These are phyloP conservation scores for Coleophora flavipennella DNA, from an alignment of 2,888 invertebrate genomes.

Conservation along the genomic window DNA sequence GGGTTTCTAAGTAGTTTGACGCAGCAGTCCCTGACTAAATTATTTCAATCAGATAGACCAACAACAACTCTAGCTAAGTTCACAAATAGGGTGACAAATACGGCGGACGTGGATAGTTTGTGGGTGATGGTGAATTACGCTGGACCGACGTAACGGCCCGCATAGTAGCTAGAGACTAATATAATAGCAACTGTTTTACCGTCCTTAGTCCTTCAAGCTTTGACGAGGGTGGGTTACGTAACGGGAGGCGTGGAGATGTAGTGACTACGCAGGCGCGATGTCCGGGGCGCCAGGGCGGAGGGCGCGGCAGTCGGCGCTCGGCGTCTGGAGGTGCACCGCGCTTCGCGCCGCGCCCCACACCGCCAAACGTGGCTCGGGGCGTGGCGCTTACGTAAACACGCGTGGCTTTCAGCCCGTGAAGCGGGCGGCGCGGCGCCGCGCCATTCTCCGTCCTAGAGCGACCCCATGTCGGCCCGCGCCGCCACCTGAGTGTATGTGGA, in stretches of 20 bases:
- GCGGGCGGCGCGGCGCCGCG: constrained; percentile 58
- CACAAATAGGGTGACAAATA: no score
- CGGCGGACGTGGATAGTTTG: no score
- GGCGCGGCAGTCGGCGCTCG: constrained; percentile 67
- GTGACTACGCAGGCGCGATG: constrained; percentile 50
- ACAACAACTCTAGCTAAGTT: no score
- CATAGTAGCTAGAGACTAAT: no score
- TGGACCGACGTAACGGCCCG: no score
- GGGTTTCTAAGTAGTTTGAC: no score
- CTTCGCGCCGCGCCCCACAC: constrained; percentile 68
- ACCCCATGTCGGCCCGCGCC: constrained; percentile 64
- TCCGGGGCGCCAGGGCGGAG: constrained; percentile 32
- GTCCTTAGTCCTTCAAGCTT: constrained; percentile 20
- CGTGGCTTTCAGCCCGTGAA: constrained; percentile 44
- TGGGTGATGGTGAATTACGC: no score
- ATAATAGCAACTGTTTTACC: no score
- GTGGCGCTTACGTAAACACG: constrained; percentile 74
- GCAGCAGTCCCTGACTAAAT: no score
- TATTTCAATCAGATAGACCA: no score
- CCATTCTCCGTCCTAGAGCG: constrained; percentile 62
- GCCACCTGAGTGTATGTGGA: constrained; percentile 57
- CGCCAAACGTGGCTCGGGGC: constrained; percentile 70
- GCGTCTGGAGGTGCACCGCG: constrained; percentile 64
- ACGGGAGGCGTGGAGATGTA: constrained; percentile 47
- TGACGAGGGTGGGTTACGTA: constrained; percentile 54